Percentiles rank a stretch among this genome's conserved stretches.
phyloP scores from a whole-genome alignment of 2,113 vertebrate genomes.

The Rhegmatorhina hoffmannsi region DNA sequence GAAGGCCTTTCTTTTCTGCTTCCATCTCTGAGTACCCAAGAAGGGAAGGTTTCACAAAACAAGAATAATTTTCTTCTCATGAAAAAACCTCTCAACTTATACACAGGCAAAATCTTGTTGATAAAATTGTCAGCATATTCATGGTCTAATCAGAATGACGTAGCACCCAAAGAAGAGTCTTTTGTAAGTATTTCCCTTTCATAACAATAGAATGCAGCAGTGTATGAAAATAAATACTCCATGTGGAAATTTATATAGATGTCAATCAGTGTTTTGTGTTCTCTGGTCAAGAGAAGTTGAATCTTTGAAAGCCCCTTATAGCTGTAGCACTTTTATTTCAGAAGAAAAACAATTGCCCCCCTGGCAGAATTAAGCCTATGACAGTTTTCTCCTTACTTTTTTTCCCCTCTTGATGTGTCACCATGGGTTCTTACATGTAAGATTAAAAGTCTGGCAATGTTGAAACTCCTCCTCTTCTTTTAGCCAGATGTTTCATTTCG shows the following conservation, averaged over 20 bases:
- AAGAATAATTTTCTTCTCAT: conserved; percentile 45
- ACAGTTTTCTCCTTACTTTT: conserved; percentile 13
- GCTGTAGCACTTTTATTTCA: conserved; percentile 16
- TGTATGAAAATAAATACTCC: neutral
- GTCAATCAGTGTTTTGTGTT: conserved; percentile 15
- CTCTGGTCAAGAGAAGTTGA: conserved; percentile 41
- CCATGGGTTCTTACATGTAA: neutral
- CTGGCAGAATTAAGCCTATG: conserved; percentile 36
- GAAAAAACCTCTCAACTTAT: neutral
- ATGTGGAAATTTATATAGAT: conserved; percentile 5
- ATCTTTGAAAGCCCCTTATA: conserved; percentile 22
- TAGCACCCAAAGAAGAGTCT: conserved; percentile 2
- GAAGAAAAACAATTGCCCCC: conserved; percentile 15
- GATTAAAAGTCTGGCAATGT: neutral
- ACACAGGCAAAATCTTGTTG: conserved; percentile 6
- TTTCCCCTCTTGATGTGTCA: neutral
- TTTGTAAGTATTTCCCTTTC: conserved; percentile 18
- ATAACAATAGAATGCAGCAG: conserved; percentile 38
- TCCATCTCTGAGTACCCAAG: conserved; percentile 16
- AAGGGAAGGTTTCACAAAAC: neutral
- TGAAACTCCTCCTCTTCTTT: neutral
- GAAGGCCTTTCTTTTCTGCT: neutral
- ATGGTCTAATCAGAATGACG: conserved; percentile 2
- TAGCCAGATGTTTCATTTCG: conserved; percentile 47
- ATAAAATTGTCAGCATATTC: conserved; percentile 45